phyloP scores from a whole-genome alignment of 2,797 vertebrate genomes.

The Darevskia mixta region DNA sequence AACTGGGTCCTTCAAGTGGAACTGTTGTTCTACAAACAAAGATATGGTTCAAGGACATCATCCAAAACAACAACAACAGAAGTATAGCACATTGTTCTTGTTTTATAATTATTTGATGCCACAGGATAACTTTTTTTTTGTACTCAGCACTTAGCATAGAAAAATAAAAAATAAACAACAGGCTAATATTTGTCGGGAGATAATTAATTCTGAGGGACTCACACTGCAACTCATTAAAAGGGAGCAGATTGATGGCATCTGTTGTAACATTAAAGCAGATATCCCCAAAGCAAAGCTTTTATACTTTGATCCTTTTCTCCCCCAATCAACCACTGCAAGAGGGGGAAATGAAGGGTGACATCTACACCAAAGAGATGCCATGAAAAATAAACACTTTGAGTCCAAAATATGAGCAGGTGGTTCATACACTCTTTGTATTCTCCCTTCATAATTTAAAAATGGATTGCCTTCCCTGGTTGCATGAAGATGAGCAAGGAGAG shows the following conservation, averaged over 20 bases:
- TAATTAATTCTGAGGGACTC: conserved; percentile 56
- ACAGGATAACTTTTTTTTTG: neutral
- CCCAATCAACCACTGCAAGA: conserved; percentile 33
- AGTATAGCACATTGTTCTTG: neutral
- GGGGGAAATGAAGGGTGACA: conserved; percentile 18
- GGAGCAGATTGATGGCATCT: conserved; percentile 60
- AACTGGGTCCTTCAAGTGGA: conserved; percentile 16
- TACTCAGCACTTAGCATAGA: conserved; percentile 23
- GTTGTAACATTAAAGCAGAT: conserved; percentile 57
- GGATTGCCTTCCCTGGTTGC: neutral
- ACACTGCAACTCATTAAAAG: conserved; percentile 58
- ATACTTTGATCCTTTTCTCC: conserved; percentile 36
- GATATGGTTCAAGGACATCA: conserved; percentile 4
- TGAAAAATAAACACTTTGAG: neutral
- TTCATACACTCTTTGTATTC: neutral
- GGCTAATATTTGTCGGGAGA: conserved; percentile 24
- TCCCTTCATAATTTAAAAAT: neutral
- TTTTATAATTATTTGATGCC: conserved; percentile 40
- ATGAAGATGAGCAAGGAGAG: neutral
- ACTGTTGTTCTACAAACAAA: conserved; percentile 4
- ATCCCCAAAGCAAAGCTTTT: conserved; percentile 43
- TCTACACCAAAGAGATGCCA: neutral
- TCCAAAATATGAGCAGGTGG: neutral
- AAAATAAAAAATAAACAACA: conserved; percentile 43
- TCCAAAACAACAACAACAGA: neutral